Conservation (phyloP, 2,797 vertebrate species). For the Parotocinclus haroldoi region DNA sequence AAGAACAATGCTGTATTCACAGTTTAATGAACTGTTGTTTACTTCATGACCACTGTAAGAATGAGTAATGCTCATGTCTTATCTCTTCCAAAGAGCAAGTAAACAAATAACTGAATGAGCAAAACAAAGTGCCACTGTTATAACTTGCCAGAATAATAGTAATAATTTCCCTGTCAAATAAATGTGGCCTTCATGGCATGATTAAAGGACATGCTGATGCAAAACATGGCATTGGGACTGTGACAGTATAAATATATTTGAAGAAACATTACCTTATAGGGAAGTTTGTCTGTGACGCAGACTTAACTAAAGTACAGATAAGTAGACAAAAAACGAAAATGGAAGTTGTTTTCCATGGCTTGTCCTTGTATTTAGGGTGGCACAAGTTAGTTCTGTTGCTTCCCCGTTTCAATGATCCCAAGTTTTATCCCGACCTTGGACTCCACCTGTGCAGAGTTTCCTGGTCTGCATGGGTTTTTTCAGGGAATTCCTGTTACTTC, state of each 20-base stretch:
- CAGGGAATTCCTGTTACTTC: too few relatives aligned
- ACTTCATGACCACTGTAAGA: conserved; percentile 7
- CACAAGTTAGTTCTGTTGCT: too few relatives aligned
- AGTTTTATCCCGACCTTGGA: too few relatives aligned
- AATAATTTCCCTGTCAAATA: conserved; percentile 56
- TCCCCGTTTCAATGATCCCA: too few relatives aligned
- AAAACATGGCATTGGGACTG: neutral
- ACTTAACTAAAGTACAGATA: too few relatives aligned
- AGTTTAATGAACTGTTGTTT: neutral
- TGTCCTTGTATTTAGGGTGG: too few relatives aligned
- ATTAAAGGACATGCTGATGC: neutral
- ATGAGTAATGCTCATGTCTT: neutral
- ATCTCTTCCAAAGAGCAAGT: neutral
- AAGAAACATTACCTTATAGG: neutral
- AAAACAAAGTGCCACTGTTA: conserved; percentile 45
- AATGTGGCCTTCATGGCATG: neutral
- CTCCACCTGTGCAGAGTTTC: too few relatives aligned
- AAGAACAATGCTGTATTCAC: neutral
- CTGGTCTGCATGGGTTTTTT: too few relatives aligned
- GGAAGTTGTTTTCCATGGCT: too few relatives aligned
- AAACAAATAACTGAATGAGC: conserved; percentile 38
- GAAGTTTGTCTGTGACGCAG: neutral
- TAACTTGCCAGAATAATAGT: conserved; percentile 16
- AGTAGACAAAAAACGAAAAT: too few relatives aligned
- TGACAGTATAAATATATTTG: neutral